Evolutionary conservation across 2,888 invertebrate genomes (phyloP), one percentile per base, ranked within the genome.

Genomic region (Panopea generosa): DNA sequence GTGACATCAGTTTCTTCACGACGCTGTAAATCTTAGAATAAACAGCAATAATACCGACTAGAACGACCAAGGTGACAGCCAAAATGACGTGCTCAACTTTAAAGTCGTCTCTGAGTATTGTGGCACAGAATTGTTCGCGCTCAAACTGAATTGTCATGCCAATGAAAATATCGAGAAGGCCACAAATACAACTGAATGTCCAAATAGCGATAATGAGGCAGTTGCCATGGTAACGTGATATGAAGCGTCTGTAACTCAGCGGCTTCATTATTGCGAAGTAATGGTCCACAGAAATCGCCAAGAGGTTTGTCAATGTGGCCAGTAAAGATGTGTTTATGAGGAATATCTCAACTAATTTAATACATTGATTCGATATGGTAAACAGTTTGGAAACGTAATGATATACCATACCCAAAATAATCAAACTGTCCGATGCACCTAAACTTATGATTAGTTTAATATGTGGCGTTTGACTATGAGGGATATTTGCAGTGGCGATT

Each of bases 371-470:
- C 47, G 29, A 47, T 27, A 50, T 43, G 29, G 57, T 43, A 24
- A 52, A 49, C 16, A 59, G 22, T 22, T 38, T 38, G 20, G 38
- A 45, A 7, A 66, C 22, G 9, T 57, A 45, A n/a, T 87, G 73
- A 18, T 78, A 62, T 20, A 89, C 67, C 16, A 88, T 80, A 18
- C 85, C 83, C 14, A 88, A 18, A 7, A 85, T 84, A 9, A 89
- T 86, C 11, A 90, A 71, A 11, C 84, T 74, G 61, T 90, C 90
- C 0, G 89, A 86, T 2, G 83, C 55, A 0, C 86, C 85, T 0
- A 90, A 80, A 57, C 89, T 90, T 6, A 89, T 80, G 33, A 90
- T 86, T 18, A 90, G 84, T 52, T 88, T 87, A 9, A 84, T 82
- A 75, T 84, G 86, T 7, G 84, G 87, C 43, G 82, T 88, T 65